These are phyloP conservation scores for Podocnemis expansa DNA, from an alignment of 2,113 vertebrate genomes.

Conservation along the genomic window DNA sequence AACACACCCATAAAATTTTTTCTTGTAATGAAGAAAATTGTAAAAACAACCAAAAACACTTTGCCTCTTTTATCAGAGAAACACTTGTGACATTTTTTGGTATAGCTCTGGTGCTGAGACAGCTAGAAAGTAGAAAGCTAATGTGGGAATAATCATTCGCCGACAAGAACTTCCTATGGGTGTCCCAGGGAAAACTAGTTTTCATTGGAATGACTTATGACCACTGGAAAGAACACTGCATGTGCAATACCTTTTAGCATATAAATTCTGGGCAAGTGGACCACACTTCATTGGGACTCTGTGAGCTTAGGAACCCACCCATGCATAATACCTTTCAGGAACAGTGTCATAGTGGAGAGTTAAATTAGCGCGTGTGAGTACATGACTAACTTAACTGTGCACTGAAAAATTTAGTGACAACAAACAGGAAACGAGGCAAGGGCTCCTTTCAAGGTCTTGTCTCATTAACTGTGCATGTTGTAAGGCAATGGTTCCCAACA, in stretches of 20 bases:
- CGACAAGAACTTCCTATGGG: neutral
- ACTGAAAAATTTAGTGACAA: neutral
- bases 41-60: neutral
- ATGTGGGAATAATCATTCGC: neutral
- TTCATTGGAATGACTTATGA: neutral
- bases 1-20: neutral
- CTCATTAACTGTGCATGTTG: neutral
- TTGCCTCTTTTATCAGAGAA: neutral
- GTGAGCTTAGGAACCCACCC: neutral
- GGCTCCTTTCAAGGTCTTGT: neutral
- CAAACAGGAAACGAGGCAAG: neutral
- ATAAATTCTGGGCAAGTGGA: neutral
- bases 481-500: too few relatives aligned
- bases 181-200: neutral
- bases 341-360: neutral
- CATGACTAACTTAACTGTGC: neutral
- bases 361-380: neutral
- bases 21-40: neutral
- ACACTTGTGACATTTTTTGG: neutral
- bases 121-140: neutral
- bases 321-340: neutral
- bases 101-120: neutral
- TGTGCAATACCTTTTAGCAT: fast-evolving
- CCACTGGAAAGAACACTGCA: neutral
- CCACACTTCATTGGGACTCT: neutral